phyloP scores from a whole-genome alignment of 2,113 vertebrate species.

The Chloropsis hardwickii region DNA sequence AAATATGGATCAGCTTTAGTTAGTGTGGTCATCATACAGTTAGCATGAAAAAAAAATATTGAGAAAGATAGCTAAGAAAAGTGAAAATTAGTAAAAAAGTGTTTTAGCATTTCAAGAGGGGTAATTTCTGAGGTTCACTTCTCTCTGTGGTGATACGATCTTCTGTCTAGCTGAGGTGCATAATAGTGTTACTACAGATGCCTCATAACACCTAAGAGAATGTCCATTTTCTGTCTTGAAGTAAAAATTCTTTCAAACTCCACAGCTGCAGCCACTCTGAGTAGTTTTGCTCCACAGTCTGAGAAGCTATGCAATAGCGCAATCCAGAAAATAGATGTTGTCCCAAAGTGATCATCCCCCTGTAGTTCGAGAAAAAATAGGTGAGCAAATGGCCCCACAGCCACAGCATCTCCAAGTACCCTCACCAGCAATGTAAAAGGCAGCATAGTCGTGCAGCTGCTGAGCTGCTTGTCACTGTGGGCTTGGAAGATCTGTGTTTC shows the following conservation, averaged over 20 bases:
- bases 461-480: not conserved
- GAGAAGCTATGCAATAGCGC: not conserved
- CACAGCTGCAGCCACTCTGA: not conserved
- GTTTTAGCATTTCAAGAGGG: not conserved
- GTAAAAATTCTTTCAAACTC: not conserved
- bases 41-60: not conserved
- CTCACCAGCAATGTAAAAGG: not conserved
- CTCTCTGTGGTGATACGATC: not conserved
- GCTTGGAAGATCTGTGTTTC: not conserved
- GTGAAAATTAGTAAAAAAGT: not conserved
- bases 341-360: not conserved
- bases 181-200: fast-evolving
- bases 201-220: not conserved
- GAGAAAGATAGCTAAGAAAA: not conserved
- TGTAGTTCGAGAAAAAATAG: not conserved
- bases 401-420: not conserved
- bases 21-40: not conserved
- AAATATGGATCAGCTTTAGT: not conserved
- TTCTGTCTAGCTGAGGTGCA: not conserved
- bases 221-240: not conserved
- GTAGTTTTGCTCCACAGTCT: not conserved
- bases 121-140: not conserved
- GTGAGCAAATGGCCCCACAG: not conserved
- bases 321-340: not conserved
- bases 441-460: not conserved